phyloP scores from a whole-genome alignment of 1,140 invertebrate species.

The Eumaeus atala region DNA sequence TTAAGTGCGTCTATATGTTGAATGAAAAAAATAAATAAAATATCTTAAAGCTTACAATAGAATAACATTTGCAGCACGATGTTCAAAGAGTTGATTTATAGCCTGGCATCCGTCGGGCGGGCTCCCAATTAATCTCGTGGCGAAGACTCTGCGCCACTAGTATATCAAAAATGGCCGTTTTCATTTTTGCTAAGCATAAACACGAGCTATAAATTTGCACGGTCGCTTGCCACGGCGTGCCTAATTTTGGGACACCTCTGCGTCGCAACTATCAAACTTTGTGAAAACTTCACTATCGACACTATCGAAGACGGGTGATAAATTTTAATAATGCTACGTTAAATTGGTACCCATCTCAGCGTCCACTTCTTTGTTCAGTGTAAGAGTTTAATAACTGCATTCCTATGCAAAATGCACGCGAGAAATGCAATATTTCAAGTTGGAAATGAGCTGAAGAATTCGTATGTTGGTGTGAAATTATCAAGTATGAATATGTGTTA shows the following conservation, averaged over 20 bases:
- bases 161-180: constrained; percentile 37
- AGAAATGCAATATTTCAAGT: constrained; percentile 12
- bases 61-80: constrained; percentile 12
- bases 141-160: constrained; percentile 25
- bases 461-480: constrained; percentile 9
- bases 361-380: constrained; percentile 1
- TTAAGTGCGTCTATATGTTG: background rate
- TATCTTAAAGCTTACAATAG: constrained; percentile 13
- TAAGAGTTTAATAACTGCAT: constrained; percentile 10
- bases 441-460: constrained; percentile 12
- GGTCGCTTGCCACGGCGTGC: constrained; percentile 8
- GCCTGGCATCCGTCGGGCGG: constrained; percentile 31
- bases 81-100: constrained; percentile 23
- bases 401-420: constrained; percentile 9
- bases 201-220: constrained; percentile 31
- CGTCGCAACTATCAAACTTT: constrained; percentile 25
- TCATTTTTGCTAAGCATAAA: constrained; percentile 22
- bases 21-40: constrained; percentile 4
- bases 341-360: constrained; percentile 13
- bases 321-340: constrained; percentile 26
- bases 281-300: constrained; percentile 26
- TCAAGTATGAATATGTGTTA: background rate
- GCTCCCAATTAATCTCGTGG: constrained; percentile 39
- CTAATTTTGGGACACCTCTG: constrained; percentile 19
- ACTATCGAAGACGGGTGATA: constrained; percentile 20